Evolutionary conservation across 2,888 invertebrate species (phyloP), one percentile per base, ranked within the genome.

Genomic region (Hirtodrosophila confusa): DNA sequence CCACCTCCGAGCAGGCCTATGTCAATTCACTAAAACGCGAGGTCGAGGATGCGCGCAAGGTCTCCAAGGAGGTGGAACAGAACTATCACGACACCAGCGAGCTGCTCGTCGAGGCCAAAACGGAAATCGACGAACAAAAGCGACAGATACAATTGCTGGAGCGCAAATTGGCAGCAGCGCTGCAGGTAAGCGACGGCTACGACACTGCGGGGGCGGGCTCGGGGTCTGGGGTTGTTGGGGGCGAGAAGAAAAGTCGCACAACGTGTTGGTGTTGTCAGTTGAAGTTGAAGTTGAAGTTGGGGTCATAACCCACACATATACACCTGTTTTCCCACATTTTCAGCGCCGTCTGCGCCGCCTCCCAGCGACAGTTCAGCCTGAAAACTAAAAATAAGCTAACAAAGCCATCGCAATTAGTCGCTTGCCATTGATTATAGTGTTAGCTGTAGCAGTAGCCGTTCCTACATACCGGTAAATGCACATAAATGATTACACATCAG

Each of bases 71-170:
- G 87, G 93, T 96, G 80, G 96, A 97, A 86, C 95, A 94, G 88
- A 95, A 96, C 90, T 97, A 95, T 89, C 94, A 95, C 63, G 93
- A 94, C 74, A 94, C 95, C 0, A 95, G 95, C 9, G 96, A 96
- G 88, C 94, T 96, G 89, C 93, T 96, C 79, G 96, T 97, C 82
- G 93, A 94, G 54, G 94, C 95, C 0, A 94, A 95, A 86, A 93
- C 94, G 57, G 96, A 96, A 88, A 92, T 96, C 78, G 97, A 97
- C 88, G 97, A 97, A 88, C 93, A 95, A 66, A 96, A 95, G 90
- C 94, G 95, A 86, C 95, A 94, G 91, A 96, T 96, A 84, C 93
- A 94, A 51, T 93, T 95, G 83, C 91, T 97, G 68, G 97, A 97
- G 89, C 95, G 95, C 90, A 95, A 95, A 92, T 90, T 96, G 77